These are phyloP conservation scores for Phymatocera aterrima DNA, from an alignment of 2,888 invertebrate genomes.

Conservation along the genomic window DNA sequence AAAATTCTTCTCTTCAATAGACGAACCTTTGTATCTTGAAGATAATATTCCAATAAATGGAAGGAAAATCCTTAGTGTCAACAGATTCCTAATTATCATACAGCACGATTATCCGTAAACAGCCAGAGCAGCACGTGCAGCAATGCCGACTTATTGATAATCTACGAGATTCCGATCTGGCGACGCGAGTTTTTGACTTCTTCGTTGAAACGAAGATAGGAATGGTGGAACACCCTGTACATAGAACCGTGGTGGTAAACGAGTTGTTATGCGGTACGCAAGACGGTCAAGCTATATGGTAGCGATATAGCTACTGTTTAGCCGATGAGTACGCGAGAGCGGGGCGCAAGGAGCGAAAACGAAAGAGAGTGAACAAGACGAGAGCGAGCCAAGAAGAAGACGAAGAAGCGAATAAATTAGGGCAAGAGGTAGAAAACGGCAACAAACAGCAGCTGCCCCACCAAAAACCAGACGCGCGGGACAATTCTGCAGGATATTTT, in stretches of 20 bases:
- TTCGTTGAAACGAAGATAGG: background rate
- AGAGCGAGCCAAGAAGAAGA: constrained; percentile 11
- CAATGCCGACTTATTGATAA: background rate
- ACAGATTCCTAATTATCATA: background rate
- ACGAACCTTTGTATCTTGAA: background rate
- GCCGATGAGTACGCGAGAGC: constrained; percentile 11
- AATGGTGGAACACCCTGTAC: constrained; percentile 18
- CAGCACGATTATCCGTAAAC: background rate
- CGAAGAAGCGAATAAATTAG: constrained; percentile 38
- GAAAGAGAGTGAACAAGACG: constrained; percentile 8
- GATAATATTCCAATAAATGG: background rate
- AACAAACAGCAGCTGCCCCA: constrained; percentile 20
- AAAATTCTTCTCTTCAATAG: background rate
- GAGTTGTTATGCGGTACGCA: constrained; percentile 28
- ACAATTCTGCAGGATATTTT: background rate
- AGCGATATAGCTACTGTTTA: constrained; percentile 11
- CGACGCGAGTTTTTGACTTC: background rate
- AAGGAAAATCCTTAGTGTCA: background rate
- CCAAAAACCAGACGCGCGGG: constrained; percentile 27
- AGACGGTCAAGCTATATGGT: background rate
- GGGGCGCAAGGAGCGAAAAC: constrained; percentile 11
- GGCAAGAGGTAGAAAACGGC: constrained; percentile 24
- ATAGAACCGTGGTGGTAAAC: background rate
- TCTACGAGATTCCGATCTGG: background rate
- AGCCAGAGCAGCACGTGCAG: background rate